phyloP scores from a whole-genome alignment of 2,888 invertebrate species.

The Hypomecis atomaria region DNA sequence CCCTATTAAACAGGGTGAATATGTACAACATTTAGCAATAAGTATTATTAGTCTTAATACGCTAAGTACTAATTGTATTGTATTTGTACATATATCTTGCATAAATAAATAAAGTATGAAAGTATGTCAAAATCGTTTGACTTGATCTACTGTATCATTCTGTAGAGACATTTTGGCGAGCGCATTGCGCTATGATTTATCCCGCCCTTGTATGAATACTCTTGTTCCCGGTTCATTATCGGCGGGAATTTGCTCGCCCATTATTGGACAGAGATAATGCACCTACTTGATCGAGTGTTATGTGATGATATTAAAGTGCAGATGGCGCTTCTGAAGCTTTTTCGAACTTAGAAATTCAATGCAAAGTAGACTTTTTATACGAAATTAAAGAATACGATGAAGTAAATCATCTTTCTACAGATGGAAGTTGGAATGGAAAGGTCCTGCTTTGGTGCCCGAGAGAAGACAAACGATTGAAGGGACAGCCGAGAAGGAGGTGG shows the following conservation, averaged over 20 bases:
- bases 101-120: not conserved
- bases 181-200: constrained; percentile 75
- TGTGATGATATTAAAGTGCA: constrained; percentile 41
- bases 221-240: constrained; percentile 80
- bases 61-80: no score
- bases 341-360: not conserved
- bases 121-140: not conserved
- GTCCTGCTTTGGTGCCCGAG: no score
- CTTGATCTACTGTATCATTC: not conserved
- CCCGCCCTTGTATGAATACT: constrained; percentile 81
- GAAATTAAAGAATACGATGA: no score
- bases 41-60: no score
- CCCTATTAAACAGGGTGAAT: no score
- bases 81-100: no score
- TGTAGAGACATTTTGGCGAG: constrained; percentile 32
- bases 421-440: no score
- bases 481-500: no score
- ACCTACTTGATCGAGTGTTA: constrained; percentile 53
- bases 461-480: no score
- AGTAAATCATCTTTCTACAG: no score
- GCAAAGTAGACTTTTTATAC: no score
- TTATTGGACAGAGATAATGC: constrained; percentile 78
- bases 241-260: constrained; percentile 68
- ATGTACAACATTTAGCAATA: no score
- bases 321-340: constrained; percentile 20